These are phyloP conservation scores for Pantala flavescens DNA, from an alignment of 1,140 invertebrate genomes.

Conservation along the genomic window DNA sequence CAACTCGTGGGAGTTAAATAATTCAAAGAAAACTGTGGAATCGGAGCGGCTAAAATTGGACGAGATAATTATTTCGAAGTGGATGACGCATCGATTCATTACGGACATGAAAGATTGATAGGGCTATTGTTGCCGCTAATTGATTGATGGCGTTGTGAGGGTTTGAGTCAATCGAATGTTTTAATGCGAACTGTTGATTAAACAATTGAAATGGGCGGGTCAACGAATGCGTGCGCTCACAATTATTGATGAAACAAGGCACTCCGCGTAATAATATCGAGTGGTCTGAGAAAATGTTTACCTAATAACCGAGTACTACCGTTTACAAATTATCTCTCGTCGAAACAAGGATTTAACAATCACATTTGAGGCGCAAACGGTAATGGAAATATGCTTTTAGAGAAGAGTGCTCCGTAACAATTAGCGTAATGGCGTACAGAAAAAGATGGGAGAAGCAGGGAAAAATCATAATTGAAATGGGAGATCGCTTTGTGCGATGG, in stretches of 20 bases:
- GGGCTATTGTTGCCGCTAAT: neutral
- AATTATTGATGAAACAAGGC: slow-evolving; percentile 6
- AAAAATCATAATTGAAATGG: too few species aligned
- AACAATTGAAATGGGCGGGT: slow-evolving; percentile 2
- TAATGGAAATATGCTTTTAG: neutral
- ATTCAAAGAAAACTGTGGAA: neutral
- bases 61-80: neutral
- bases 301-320: neutral
- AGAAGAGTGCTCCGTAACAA: neutral
- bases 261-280: slow-evolving; percentile 1
- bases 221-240: neutral
- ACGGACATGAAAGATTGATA: neutral
- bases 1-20: too few species aligned
- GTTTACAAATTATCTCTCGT: slow-evolving; percentile 3
- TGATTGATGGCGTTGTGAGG: neutral
- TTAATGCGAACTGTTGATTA: neutral
- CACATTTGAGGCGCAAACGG: neutral
- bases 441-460: too few species aligned
- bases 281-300: neutral
- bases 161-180: neutral
- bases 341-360: neutral
- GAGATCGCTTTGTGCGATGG: too few species aligned
- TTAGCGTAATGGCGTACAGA: neutral
- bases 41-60: neutral
- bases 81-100: neutral